Base-by-base conservation (phyloP, 2,113 vertebrate genomes). In the Girardinichthys multiradiatus region DNA sequence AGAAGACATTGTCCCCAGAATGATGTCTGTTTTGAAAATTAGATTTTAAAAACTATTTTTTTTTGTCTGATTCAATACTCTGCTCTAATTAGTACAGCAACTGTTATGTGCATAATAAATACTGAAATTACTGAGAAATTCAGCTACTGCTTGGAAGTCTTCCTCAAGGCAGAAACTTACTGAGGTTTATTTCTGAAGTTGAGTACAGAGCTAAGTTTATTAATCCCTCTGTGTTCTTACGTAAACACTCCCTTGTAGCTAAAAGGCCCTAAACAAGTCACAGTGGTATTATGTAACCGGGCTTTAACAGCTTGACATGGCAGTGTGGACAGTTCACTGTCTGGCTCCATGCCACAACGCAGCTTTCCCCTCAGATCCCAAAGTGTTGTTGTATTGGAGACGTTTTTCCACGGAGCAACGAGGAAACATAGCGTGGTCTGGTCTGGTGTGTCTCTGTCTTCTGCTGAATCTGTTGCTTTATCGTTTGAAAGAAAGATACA, bases 171-270 rank as follows among this genome's bases (percentile, higher is more conserved):
- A 31, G 19, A 61, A 24, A n/a, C 9, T 8, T 7, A 24, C 13
- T 19, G 59, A 15, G 33, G 62, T 15, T 64, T 64, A 26, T 11
- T 62, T 59, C 24, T 39, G 2, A 30, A 1, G 37, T 12, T 0
- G 2, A 19, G 29, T 35, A n/a, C 24, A 7, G 29, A 57, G 30
- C 59, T 7, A 77, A 70, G 78, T 66, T 80, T 48, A 77, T 70
- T 77, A 80, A 78, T 65, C 70, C 24, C 24, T 31, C 77, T 65
- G 70, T 66, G 65, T n/a, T 76, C 74, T 85, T 83, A 84, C 26
- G 54, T 86, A 88, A 88, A 89, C 60, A 61, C 64, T 37, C 29
- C 39, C 67, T 64, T 67, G 58, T 71, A 72, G 72, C 59, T 72
- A n/a, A 85, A 62, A 70, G 37, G 28, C 62, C 48, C 76, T 51